Evolutionary conservation across 2,113 vertebrate species (phyloP), one percentile per base, ranked within the genome.

Genomic region (Micronycteris hirsuta): DNA sequence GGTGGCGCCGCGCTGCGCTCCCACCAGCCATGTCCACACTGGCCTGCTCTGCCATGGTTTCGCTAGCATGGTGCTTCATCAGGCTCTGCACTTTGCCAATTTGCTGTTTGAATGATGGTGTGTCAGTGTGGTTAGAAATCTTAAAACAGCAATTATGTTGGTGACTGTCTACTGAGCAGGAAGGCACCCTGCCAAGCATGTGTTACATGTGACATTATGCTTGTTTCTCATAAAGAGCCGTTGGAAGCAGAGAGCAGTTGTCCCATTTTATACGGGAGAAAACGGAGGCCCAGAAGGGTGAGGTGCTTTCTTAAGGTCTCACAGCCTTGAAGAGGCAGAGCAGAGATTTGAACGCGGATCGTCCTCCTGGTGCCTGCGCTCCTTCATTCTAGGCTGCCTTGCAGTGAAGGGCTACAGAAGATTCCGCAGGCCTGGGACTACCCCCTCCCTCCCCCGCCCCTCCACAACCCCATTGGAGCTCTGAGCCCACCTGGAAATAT

Each of bases 371-470:
- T 49, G 52, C 41, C 36, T 8, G 10, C 9, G 36, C 41, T 47
- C 52, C 56, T 43, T 81, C 8, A 0, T n/a, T 61, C 33, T 63
- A 43, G 41, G 36, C 28, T 17, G 13, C 5, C 17, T 38, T 12
- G 26, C 12, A 6, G 45, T 4, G 45, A 41, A 38, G 68, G 26
- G 52, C 31, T 65, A 26, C 20, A 15, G 10, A 28, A 26, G 43
- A n/a, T 7, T 28, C 6, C 16, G 15, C 31, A 38, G 78, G 45
- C 38, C 1, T n/a, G 47, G 26, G 36, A 15, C 24, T 12, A 47
- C 0, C 33, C 7, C 1, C 9, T 19, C 14, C 54, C 4, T 15
- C 0, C 11, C 41, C 4, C 28, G 0, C 11, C 41, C 4, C 28
- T 26, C 13, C 33, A n/a, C n/a, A 33, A 9, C 5, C 20, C 58